These are phyloP conservation scores for Tachysurus fulvidraco DNA, from an alignment of 2,113 vertebrate genomes.

Conservation along the genomic window DNA sequence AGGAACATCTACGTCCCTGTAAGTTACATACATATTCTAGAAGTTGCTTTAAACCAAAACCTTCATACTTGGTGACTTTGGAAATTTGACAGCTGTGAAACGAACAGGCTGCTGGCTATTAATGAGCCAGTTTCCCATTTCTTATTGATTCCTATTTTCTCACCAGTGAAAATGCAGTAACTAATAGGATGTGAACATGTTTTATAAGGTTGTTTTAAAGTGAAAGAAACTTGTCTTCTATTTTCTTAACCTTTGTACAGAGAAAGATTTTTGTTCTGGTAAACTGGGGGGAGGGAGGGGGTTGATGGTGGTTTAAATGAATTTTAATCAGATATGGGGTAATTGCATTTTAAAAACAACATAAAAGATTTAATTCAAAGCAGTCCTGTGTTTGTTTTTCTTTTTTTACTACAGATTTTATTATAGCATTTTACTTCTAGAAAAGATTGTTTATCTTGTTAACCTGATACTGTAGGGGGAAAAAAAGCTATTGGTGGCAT, in stretches of 20 bases:
- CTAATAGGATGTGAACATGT: slow-evolving; percentile 36
- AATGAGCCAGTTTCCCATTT: background rate
- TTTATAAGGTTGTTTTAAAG: slow-evolving; percentile 49
- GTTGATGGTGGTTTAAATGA: slow-evolving; percentile 53
- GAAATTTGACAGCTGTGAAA: background rate
- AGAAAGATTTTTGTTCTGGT: slow-evolving; percentile 69
- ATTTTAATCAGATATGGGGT: slow-evolving; percentile 63
- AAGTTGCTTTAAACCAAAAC: slow-evolving; percentile 29
- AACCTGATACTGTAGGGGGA: background rate
- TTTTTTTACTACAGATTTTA: slow-evolving; percentile 56
- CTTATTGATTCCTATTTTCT: background rate
- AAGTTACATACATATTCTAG: background rate
- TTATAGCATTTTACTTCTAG: slow-evolving; percentile 73
- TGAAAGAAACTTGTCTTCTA: slow-evolving; percentile 44
- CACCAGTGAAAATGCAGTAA: slow-evolving; percentile 3
- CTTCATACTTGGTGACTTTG: background rate
- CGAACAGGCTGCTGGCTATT: background rate
- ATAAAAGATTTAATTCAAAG: slow-evolving; percentile 53
- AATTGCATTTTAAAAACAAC: slow-evolving; percentile 40
- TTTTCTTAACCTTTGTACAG: slow-evolving; percentile 63
- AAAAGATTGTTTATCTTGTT: slow-evolving; percentile 88
- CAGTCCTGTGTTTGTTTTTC: slow-evolving; percentile 53
- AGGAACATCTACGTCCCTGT: background rate
- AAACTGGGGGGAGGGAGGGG: slow-evolving; percentile 56
- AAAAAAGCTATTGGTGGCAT: background rate